Base-by-base conservation (phyloP, 2,797 vertebrate genomes). In the Arctocebus calabarensis region DNA sequence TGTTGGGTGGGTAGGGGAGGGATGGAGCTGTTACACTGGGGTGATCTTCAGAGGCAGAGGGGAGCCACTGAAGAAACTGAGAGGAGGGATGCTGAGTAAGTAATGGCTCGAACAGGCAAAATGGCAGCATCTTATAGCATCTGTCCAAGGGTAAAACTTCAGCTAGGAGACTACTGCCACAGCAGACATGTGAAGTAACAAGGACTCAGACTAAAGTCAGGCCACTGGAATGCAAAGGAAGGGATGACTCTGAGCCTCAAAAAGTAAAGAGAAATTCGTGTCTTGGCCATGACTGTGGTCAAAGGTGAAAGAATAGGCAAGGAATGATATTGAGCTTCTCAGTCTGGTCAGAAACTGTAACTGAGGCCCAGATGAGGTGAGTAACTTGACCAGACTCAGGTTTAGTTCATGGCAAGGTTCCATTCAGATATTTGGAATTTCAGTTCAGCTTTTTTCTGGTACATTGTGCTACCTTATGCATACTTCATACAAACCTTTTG, bases 311-410 rank as follows among this genome's bases (percentile, higher is more conserved):
- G 29, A 92, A 66, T 25, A 57, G 37, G 20, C 64, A 34, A 84
- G 17, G 12, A 88, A 71, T 77, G 52, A 87, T 61, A 27, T 55
- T 59, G 71, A 57, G 37, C 17, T 73, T 93, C 79, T 92, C 81
- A 77, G 37, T 83, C 95, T 92, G 88, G 74, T 59, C 82, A 88
- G 59, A 84, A 82, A 94, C 5, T 57, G 71, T 66, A 37, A 61
- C 12, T 7, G 71, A 90, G 43, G 57, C 29, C 11, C 57, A 43
- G 25, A 25, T 27, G 55, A 20, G 14, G 48, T 84, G 52, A 73
- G 55, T 59, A 75, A 85, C 34, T 77, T 59, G 4, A 34, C 70
- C 27, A 43, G 48, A 68, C 55, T 91, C 82, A 61, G 45, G 57
- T 74, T 79, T 79, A 48, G 71, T 84, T 7, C 10, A 37, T 45